Evolutionary conservation across 2,113 vertebrate species (phyloP), one percentile per base, ranked within the genome.

Genomic region (Astur gentilis): DNA sequence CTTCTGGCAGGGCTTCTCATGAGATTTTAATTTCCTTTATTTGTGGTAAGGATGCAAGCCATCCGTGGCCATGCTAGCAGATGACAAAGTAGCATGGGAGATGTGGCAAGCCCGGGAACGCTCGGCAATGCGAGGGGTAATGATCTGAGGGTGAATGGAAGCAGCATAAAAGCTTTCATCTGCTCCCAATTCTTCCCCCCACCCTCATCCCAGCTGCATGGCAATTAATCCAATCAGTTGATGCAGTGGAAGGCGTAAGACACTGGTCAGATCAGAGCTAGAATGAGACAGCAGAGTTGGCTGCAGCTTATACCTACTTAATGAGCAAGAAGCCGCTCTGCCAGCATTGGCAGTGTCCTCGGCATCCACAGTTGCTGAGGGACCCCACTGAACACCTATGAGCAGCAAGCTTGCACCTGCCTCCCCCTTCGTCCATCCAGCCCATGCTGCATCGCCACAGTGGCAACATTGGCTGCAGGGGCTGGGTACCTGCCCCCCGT

Each of bases 381-480:
- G 14, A 94, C 52, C n/a, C 58, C 49, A 5, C 27, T 18, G 42
- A 44, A 75, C 67, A 38, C 22, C 55, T 5, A 19, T 0, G 2
- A 40, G 50, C 75, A 38, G 32, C 2, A 1, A n/a, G 36, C 29
- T 36, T 16, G 27, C 4, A 11, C 65, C 40, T 38, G 45, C 62
- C 31, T 61, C 52, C 50, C 50, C 26, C 49, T 16, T 29, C 9
- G 21, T 70, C 44, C 3, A 0, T 16, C 55, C 38, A 44, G 36
- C 16, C 49, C 2, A 0, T 6, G 42, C 19, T 7, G 36, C 32
- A 20, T 6, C 1, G 4, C 40, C 1, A 1, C 40, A 38, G 55
- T 5, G 4, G 44, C 2, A 5, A 49, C 1, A 1, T 4, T 1
- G 25, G 78, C 70, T 27, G 61, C 38, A 67, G 34, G 18, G 50